Conservation (phyloP, 1,140 invertebrate genomes). For the Aphelenchoides besseyi region DNA sequence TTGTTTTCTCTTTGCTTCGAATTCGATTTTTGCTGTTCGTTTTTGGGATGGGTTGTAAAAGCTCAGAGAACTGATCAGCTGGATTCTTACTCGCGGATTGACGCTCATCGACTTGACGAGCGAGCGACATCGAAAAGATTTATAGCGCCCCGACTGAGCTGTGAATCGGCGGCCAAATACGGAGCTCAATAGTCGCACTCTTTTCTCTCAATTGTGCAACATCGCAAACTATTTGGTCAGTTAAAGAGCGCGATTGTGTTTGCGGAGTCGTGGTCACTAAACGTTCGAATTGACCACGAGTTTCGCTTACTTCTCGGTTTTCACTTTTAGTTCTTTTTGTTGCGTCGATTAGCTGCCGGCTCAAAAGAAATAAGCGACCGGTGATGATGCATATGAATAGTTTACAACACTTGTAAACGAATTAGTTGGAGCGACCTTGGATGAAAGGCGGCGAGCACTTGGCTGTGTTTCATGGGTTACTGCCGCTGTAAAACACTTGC, state of each 20-base stretch:
- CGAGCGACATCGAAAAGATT: neutral
- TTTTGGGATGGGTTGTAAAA: neutral
- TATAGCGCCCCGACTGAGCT: neutral
- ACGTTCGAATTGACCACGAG: neutral
- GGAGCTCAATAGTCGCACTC: neutral
- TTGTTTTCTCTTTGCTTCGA: neutral
- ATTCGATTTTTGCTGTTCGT: too few species aligned
- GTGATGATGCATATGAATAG: neutral
- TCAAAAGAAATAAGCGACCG: neutral
- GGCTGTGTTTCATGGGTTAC: too few species aligned
- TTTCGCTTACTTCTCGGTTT: neutral
- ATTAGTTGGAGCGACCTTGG: neutral
- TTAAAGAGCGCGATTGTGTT: neutral
- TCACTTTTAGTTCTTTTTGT: neutral
- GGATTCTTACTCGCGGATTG: neutral
- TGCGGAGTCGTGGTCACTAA: neutral
- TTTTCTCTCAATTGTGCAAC: neutral
- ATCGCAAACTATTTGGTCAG: neutral
- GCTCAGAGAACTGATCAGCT: neutral
- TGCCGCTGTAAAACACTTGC: neutral
- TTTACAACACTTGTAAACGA: constrained; percentile 1
- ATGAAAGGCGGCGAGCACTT: too few species aligned
- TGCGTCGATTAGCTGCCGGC: neutral
- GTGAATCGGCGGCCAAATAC: neutral
- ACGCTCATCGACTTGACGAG: neutral